A percentile compares a stretch with the other conserved stretches of the same genome.
Conservation (phyloP, 2,797 vertebrate genomes). For the Catharus ustulatus region DNA sequence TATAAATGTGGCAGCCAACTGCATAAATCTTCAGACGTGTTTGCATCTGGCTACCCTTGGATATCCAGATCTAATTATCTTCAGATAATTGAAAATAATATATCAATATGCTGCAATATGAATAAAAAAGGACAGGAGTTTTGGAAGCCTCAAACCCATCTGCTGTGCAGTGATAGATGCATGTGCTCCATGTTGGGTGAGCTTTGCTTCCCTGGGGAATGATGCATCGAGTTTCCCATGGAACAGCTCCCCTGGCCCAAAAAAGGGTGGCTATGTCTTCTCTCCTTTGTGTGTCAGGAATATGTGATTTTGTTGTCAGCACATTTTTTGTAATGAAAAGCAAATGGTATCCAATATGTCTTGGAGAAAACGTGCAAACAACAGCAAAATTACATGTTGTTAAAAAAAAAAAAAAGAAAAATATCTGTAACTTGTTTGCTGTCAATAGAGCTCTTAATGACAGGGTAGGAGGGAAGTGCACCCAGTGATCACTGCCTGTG, state of each 20-base stretch:
- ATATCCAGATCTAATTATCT: conserved; percentile 52
- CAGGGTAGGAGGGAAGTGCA: conserved; percentile 53
- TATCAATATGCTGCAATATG: background rate
- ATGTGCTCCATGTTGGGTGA: background rate
- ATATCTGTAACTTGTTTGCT: conserved; percentile 76
- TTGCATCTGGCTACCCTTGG: conserved; percentile 40
- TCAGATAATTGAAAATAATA: conserved; percentile 52
- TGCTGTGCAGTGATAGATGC: background rate
- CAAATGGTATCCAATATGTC: conserved; percentile 77
- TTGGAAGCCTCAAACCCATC: background rate
- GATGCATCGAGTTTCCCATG: background rate
- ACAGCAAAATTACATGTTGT: conserved; percentile 79
- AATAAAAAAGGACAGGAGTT: conserved; percentile 2
- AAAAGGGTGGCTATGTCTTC: conserved; percentile 60
- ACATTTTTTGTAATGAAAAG: conserved; percentile 77
- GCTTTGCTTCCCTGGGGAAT: background rate
- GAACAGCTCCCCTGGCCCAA: conserved; percentile 1
- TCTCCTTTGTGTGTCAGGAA: conserved; percentile 70
- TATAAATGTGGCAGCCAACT: background rate
- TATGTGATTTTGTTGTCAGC: conserved; percentile 80
- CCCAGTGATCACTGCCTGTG: background rate
- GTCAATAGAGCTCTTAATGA: conserved; percentile 76
- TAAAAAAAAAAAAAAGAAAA: conserved; percentile 32
- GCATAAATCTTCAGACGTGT: conserved; percentile 11
- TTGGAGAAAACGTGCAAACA: conserved; percentile 74